These are phyloP conservation scores for Adelges cooleyi DNA, from an alignment of 1,140 invertebrate genomes.

Conservation along the genomic window DNA sequence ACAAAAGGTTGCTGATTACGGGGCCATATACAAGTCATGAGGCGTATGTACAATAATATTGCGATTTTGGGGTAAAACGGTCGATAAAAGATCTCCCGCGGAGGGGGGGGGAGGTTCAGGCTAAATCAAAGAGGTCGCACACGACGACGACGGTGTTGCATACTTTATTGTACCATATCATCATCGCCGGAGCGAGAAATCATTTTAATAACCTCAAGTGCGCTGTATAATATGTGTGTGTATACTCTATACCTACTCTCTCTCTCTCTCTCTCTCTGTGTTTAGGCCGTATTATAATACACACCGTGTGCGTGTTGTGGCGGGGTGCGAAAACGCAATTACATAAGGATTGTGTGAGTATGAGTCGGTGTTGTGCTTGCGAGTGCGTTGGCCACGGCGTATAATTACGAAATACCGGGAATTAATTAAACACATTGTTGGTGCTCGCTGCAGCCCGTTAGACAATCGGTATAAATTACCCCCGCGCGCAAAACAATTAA, in stretches of 20 bases:
- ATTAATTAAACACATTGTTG: slow-evolving; percentile 29
- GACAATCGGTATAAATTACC: slow-evolving; percentile 29
- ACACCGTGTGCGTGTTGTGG: not conserved
- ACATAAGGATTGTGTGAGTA: slow-evolving; percentile 13
- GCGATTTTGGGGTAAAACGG: not conserved
- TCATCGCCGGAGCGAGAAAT: too few relatives aligned
- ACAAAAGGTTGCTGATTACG: slow-evolving; percentile 20
- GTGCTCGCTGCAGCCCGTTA: slow-evolving; percentile 26
- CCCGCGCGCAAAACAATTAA: slow-evolving; percentile 28
- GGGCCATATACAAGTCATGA: not conserved
- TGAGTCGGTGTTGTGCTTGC: not conserved
- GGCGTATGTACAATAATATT: not conserved
- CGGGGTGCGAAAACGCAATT: slow-evolving; percentile 23
- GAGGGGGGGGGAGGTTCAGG: not conserved
- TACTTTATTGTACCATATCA: too few relatives aligned
- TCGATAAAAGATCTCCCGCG: not conserved
- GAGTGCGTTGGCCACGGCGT: slow-evolving; percentile 2
- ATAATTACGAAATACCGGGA: slow-evolving; percentile 29
- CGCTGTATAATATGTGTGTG: too few relatives aligned
- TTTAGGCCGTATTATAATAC: too few relatives aligned
- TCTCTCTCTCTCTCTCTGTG: too few relatives aligned
- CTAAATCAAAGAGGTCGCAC: slow-evolving; percentile 21
- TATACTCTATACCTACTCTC: too few relatives aligned
- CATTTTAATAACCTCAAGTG: too few relatives aligned
- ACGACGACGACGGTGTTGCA: not conserved